Evolutionary conservation across 53 echinoderm and acorn worm genomes (phyloP).

Genomic region (Glandiceps talaboti): DNA sequence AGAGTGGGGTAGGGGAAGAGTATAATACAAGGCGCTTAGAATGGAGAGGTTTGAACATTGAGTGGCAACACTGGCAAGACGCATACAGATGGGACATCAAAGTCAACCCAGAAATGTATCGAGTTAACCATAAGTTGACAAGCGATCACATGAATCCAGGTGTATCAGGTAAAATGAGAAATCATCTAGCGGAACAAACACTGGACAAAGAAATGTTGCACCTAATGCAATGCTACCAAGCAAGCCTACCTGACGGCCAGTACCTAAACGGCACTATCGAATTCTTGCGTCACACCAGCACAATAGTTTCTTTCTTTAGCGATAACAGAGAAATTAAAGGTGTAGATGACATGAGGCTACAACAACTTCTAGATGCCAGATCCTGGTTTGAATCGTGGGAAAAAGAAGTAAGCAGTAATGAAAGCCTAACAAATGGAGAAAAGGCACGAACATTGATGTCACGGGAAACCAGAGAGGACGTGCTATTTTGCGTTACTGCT

Average conservation of each 20-base stretch:
- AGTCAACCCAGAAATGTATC: constrained; percentile 3
- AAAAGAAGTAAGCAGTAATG: background rate
- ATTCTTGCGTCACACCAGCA: constrained; percentile 11
- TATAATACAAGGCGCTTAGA: constrained; percentile 7
- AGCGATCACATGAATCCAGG: constrained; percentile 2
- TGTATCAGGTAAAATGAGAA: constrained; percentile 12
- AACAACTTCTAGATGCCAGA: background rate
- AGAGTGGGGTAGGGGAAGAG: constrained; percentile 11
- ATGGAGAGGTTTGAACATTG: background rate
- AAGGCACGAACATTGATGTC: constrained; percentile 2
- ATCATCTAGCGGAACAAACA: constrained; percentile 15
- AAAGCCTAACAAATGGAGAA: background rate
- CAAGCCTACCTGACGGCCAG: background rate
- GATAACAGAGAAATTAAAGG: background rate
- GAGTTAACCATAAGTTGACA: constrained; percentile 12
- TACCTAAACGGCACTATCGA: constrained; percentile 13
- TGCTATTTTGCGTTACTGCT: background rate
- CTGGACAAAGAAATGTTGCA: constrained; percentile 3
- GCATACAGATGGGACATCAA: constrained; percentile 14
- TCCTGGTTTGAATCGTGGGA: constrained; percentile 4
- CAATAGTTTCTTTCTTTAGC: background rate
- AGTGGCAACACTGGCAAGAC: constrained; percentile 6
- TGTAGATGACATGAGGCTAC: background rate
- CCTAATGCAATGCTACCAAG: constrained; percentile 9
- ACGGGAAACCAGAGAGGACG: constrained; percentile 13